Evolutionary conservation across 2,113 vertebrate species (phyloP).

Genomic region (Thamnaconus septentrionalis): DNA sequence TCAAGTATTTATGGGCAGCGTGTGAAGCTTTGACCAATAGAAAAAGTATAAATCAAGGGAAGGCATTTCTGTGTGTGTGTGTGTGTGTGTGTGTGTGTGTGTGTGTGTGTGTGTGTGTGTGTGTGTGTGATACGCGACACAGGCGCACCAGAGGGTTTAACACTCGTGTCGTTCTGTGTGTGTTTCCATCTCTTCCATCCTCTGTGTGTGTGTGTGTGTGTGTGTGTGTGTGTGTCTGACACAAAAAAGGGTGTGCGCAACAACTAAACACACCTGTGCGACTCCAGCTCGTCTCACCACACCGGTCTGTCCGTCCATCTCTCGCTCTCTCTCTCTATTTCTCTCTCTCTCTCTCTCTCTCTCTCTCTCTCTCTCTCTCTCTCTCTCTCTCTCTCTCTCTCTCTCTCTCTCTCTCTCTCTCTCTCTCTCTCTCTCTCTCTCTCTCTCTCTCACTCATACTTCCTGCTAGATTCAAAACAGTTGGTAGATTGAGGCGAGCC

Average conservation of each 20-base stretch:
- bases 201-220: background rate
- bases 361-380: background rate
- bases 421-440: background rate
- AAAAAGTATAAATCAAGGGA: too few relatives aligned
- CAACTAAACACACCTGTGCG: too few relatives aligned
- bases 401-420: background rate
- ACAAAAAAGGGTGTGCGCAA: too few relatives aligned
- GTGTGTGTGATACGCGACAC: background rate
- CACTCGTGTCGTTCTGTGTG: background rate
- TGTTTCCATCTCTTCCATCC: background rate
- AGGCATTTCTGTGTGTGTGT: conserved; percentile 34
- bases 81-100: conserved; percentile 11
- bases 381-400: background rate
- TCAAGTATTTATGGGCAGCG: too few relatives aligned
- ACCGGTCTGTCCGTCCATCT: too few relatives aligned
- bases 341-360: background rate
- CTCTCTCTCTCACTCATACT: background rate
- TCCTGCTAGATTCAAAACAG: background rate
- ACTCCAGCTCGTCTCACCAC: too few relatives aligned
- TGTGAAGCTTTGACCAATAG: too few relatives aligned
- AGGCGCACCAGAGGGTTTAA: background rate
- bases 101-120: conserved; percentile 2
- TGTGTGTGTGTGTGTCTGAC: background rate
- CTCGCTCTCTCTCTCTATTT: too few relatives aligned
- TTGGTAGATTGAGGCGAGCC: too few relatives aligned